A percentile compares a stretch with the other conserved stretches of the same genome.
These are phyloP conservation scores for Panulirus ornatus DNA, from an alignment of 1,140 invertebrate species.

Conservation along the genomic window DNA sequence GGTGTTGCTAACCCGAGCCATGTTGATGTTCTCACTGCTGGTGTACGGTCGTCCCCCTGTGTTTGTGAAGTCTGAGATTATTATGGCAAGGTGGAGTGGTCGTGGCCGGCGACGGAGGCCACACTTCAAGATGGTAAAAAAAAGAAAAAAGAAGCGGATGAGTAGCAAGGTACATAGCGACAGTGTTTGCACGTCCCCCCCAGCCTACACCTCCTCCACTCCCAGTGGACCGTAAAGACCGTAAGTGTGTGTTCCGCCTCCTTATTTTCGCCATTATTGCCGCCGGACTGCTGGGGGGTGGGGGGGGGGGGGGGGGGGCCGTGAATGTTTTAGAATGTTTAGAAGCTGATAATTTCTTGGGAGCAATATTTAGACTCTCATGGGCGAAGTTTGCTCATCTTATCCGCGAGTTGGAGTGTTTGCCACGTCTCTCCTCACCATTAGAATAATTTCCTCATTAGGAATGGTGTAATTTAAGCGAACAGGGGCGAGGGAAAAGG, in stretches of 20 bases:
- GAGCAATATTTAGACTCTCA: neutral
- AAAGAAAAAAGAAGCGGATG: no score
- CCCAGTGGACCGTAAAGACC: no score
- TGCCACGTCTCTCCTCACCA: constrained; percentile 6
- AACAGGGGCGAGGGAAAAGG: constrained; percentile 23
- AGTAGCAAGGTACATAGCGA: no score
- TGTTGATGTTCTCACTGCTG: no score
- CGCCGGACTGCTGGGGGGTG: no score
- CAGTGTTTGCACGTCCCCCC: no score
- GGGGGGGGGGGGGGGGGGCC: no score
- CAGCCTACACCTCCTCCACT: no score
- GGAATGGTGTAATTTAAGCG: constrained; percentile 40
- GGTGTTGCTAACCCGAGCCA: no score
- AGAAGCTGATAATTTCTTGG: neutral
- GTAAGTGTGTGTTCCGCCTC: neutral
- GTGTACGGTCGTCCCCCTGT: no score
- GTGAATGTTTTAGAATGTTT: neutral
- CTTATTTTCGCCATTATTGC: neutral
- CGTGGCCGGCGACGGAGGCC: neutral
- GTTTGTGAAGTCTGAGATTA: no score
- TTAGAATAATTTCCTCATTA: constrained; percentile 59
- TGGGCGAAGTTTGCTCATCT: neutral
- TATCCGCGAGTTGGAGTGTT: neutral
- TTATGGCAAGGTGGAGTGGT: neutral
- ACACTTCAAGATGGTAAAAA: no score